phyloP scores from a whole-genome alignment of 2,797 vertebrate species.

The Kryptopterus vitreolus region DNA sequence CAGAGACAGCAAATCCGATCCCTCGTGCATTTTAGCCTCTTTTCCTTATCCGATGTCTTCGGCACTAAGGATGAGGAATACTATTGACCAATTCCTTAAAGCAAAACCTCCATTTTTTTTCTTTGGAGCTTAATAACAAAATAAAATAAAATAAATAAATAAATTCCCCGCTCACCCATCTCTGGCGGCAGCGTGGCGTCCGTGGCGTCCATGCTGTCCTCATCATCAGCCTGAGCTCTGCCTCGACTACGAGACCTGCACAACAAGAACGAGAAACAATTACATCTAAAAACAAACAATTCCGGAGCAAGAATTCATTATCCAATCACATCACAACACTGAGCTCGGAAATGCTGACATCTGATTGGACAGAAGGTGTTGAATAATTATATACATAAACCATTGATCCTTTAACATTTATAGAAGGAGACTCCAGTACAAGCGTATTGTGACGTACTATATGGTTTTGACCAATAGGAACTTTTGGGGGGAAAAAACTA shows the following conservation, averaged over 20 bases:
- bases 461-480: no score
- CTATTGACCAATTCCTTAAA: constrained; percentile 9
- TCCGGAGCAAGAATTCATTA: neutral
- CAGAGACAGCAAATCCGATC: neutral
- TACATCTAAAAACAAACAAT: neutral
- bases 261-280: constrained; percentile 19
- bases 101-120: no score
- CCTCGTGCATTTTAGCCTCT: neutral
- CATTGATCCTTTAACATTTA: neutral
- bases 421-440: neutral
- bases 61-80: neutral
- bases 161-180: constrained; percentile 74
- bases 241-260: constrained; percentile 87
- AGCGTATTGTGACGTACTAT: no score
- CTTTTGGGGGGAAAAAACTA: no score
- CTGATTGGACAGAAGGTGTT: neutral
- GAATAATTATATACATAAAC: no score
- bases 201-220: constrained; percentile 84
- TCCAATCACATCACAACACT: neutral
- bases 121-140: no score
- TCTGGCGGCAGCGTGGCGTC: constrained; percentile 80
- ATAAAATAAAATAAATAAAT: neutral
- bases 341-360: neutral
- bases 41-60: neutral
- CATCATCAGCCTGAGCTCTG: constrained; percentile 83